Conservation (phyloP, 2,888 invertebrate genomes). For the Phanerotoma sp. region DNA sequence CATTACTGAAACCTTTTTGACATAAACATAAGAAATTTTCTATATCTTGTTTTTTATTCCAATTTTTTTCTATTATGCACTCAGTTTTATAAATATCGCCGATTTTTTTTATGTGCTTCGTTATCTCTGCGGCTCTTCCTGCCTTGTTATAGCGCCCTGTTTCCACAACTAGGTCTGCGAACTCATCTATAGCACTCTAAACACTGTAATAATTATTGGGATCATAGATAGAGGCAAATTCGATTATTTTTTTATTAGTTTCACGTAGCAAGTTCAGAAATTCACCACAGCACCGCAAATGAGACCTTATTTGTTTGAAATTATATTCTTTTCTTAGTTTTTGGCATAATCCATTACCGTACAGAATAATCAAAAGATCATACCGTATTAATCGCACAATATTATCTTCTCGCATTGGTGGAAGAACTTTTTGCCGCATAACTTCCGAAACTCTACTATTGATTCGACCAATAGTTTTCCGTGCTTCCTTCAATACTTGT, state of each 20-base stretch:
- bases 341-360: slow-evolving; percentile 25
- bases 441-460: slow-evolving; percentile 10
- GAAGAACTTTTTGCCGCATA: slow-evolving; percentile 20
- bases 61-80: slow-evolving; percentile 26
- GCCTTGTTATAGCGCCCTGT: slow-evolving; percentile 21
- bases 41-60: slow-evolving; percentile 19
- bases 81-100: slow-evolving; percentile 22
- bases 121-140: slow-evolving; percentile 26
- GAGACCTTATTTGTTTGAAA: slow-evolving; percentile 19
- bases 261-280: no score
- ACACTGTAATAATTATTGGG: slow-evolving; percentile 23
- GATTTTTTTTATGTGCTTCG: slow-evolving; percentile 26
- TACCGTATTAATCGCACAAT: slow-evolving; percentile 18
- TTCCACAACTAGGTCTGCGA: slow-evolving; percentile 21
- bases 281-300: no score
- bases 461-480: slow-evolving; percentile 15
- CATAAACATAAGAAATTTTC: slow-evolving; percentile 29
- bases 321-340: slow-evolving; percentile 23
- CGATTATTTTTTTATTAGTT: no score
- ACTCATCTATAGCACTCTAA: slow-evolving; percentile 21
- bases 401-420: slow-evolving; percentile 16
- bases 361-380: slow-evolving; percentile 21
- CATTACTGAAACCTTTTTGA: slow-evolving; percentile 20
- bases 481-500: not conserved
- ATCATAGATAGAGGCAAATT: slow-evolving; percentile 23